A percentile compares a stretch with the other conserved stretches of the same genome.
Conservation (phyloP, 2,888 invertebrate genomes). For the Tenthredo livida region DNA sequence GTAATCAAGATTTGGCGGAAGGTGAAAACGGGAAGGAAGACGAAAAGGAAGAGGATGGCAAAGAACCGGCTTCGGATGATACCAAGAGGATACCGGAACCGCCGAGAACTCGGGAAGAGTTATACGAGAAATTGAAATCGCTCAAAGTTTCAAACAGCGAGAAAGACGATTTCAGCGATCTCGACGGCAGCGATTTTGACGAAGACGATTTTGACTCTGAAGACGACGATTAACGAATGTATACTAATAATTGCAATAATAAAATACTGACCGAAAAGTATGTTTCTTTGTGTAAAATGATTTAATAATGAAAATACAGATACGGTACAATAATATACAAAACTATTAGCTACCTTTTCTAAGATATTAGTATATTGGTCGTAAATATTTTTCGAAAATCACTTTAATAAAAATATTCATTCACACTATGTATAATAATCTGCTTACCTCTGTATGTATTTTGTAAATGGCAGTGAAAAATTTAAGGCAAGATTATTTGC, state of each 20-base stretch:
- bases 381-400: neutral
- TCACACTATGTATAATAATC: neutral
- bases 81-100: slow-evolving; percentile 40
- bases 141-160: slow-evolving; percentile 59
- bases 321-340: slow-evolving; percentile 38
- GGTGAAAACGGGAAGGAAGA: neutral
- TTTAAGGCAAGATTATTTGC: slow-evolving; percentile 38
- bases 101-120: slow-evolving; percentile 62
- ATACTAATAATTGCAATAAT: neutral
- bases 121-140: slow-evolving; percentile 64
- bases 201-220: neutral
- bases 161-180: slow-evolving; percentile 53
- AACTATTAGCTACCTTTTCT: slow-evolving; percentile 9
- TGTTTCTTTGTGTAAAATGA: slow-evolving; percentile 1
- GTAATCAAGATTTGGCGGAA: neutral
- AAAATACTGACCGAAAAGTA: neutral
- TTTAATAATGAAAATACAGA: slow-evolving; percentile 42
- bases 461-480: slow-evolving; percentile 38
- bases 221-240: neutral
- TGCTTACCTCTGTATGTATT: neutral
- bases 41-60: slow-evolving; percentile 29
- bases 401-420: neutral
- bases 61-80: slow-evolving; percentile 50
- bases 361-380: neutral
- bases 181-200: slow-evolving; percentile 53